Evolutionary conservation across 2,113 vertebrate genomes (phyloP), one percentile per base, ranked within the genome.

Genomic region (Thymallus thymallus): DNA sequence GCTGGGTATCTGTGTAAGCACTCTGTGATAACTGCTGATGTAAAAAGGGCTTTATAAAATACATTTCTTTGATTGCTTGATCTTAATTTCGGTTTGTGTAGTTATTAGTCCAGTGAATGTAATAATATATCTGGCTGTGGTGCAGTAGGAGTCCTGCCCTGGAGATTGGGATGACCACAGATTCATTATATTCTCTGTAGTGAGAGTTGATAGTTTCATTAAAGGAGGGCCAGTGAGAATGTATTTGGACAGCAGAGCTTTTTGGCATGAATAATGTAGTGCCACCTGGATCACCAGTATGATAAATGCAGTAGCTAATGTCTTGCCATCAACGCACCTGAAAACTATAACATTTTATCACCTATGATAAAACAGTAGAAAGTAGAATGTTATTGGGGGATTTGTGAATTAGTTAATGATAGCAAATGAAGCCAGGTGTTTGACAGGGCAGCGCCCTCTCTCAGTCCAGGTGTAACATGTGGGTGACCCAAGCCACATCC

Each of bases 191-290:
- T 86, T 77, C 74, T 82, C 77, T 6, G 41, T 74, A 76, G 76
- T 4, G 58, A 87, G 78, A 80, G 83, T 83, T 70, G 86, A 86
- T 85, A 83, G 80, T 83, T 80, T 74, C 86, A 82, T 83, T 88
- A 88, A 88, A 83, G 85, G 73, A 87, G 80, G 71, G 77, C 76
- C 80, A 86, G 84, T 73, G 81, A 84, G 86, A 83, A 90, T 91
- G 86, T 90, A 88, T 87, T 82, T 85, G 80, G 83, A 87, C 87
- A 86, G 87, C 46, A 26, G 73, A 75, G 84, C 77, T 74, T 74
- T 84, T 85, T 80, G 68, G 66, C 62, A 10, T 87, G 87, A 89
- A 87, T 85, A 80, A 90, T 89, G 78, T 84, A 85, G 86, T 71
- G 62, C 80, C 82, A 80, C 71, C 30, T 6, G 68, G 84, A 85